Conservation (phyloP, 2,797 vertebrate genomes). For the Cetoscarus ocellatus region DNA sequence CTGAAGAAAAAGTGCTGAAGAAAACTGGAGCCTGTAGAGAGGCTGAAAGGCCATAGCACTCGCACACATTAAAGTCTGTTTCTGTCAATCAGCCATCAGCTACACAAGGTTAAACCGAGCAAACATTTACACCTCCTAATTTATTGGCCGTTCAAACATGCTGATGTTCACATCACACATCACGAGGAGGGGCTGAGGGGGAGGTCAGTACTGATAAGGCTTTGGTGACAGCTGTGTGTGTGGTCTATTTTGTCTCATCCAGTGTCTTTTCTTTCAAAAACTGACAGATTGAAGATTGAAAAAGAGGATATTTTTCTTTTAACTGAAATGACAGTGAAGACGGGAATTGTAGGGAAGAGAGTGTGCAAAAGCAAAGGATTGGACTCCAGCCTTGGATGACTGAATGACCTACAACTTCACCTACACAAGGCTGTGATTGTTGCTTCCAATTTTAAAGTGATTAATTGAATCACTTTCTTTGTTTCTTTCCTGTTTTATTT, state of each 20-base stretch:
- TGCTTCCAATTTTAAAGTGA: too few relatives aligned
- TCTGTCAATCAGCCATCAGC: conserved; percentile 40
- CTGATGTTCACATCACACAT: conserved; percentile 49
- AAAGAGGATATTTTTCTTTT: background rate
- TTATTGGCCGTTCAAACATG: conserved; percentile 69
- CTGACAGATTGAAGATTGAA: background rate
- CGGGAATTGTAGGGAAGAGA: too few relatives aligned
- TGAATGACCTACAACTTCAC: too few relatives aligned
- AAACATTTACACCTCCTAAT: conserved; percentile 77
- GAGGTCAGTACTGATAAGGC: conserved; percentile 78
- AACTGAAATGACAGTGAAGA: too few relatives aligned
- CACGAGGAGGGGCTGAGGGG: conserved; percentile 13
- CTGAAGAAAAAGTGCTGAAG: background rate
- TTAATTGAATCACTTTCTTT: too few relatives aligned
- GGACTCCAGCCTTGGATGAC: too few relatives aligned
- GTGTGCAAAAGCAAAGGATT: too few relatives aligned
- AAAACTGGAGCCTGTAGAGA: background rate
- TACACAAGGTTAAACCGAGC: conserved; percentile 71
- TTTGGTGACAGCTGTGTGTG: conserved; percentile 52
- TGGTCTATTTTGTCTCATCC: background rate
- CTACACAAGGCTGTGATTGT: too few relatives aligned
- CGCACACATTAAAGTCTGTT: conserved; percentile 24
- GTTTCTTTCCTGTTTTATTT: too few relatives aligned
- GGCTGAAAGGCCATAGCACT: background rate
- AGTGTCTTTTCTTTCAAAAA: background rate